Percentiles rank a stretch among this genome's conserved stretches.
phyloP scores from a whole-genome alignment of 2,797 vertebrate genomes.

The Lepilemur septentrionalis region DNA sequence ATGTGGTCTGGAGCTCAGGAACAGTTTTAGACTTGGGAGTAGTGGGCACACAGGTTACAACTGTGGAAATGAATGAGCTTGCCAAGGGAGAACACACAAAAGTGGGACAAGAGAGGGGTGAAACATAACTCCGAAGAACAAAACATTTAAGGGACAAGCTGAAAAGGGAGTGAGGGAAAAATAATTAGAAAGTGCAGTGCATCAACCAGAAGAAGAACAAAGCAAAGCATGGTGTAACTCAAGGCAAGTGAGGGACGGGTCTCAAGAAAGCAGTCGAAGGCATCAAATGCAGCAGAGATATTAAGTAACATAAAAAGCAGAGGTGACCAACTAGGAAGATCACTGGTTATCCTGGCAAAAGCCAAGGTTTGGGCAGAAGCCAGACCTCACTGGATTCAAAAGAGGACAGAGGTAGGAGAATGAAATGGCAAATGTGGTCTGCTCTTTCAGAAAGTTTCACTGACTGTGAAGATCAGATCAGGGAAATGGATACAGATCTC shows the following conservation, averaged over 20 bases:
- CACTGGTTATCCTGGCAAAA: neutral
- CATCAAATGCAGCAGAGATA: neutral
- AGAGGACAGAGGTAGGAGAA: neutral
- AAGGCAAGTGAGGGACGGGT: neutral
- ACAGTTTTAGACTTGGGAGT: neutral
- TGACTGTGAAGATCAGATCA: neutral
- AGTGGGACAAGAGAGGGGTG: neutral
- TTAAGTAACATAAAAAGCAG: neutral
- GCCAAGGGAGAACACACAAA: neutral
- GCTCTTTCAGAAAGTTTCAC: neutral
- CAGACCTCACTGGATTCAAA: neutral
- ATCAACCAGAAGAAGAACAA: neutral
- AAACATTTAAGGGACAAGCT: constrained; percentile 20
- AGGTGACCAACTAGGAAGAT: neutral
- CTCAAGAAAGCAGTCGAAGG: neutral
- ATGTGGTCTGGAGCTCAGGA: neutral
- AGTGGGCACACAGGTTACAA: neutral
- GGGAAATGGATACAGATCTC: neutral
- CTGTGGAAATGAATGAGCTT: neutral
- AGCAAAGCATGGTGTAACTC: neutral
- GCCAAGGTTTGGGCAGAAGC: neutral
- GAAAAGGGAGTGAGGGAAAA: neutral
- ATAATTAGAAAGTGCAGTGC: neutral
- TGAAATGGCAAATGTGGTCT: neutral
- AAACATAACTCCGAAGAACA: constrained; percentile 20